Evolutionary conservation across 2,888 invertebrate species (phyloP).

Genomic region (Amiota minor): DNA sequence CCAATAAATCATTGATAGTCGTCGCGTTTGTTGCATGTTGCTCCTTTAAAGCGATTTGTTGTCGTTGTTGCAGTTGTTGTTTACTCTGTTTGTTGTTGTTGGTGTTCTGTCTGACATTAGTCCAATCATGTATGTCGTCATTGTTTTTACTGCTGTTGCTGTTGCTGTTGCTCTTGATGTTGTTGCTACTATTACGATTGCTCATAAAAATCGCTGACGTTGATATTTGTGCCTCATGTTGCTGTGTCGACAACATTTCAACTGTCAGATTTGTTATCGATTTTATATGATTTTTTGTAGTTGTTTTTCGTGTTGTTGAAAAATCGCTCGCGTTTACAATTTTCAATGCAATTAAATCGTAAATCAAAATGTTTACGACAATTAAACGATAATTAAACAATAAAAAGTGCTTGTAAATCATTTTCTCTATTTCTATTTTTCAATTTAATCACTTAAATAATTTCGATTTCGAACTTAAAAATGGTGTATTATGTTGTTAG

Average conservation of each 20-base stretch:
- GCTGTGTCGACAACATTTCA: conserved; percentile 24
- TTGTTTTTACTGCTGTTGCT: no score
- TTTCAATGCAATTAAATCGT: conserved; percentile 47
- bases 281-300: neutral
- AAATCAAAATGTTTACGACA: conserved; percentile 63
- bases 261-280: conserved; percentile 15
- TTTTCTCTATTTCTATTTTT: conserved; percentile 18
- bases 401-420: conserved; percentile 58
- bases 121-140: neutral
- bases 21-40: conserved; percentile 33
- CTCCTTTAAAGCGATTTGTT: conserved; percentile 8
- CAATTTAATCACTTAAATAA: no score
- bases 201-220: conserved; percentile 32
- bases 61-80: neutral
- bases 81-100: neutral
- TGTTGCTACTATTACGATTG: conserved; percentile 29
- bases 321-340: conserved; percentile 26
- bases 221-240: conserved; percentile 16
- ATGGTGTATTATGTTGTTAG: no score
- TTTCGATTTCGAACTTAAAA: no score
- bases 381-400: conserved; percentile 66
- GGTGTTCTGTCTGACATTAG: neutral
- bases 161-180: no score
- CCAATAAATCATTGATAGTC: conserved; percentile 58
- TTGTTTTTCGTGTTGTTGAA: neutral